Base-by-base conservation (phyloP, 1,140 invertebrate genomes). In the Apis dorsata region DNA sequence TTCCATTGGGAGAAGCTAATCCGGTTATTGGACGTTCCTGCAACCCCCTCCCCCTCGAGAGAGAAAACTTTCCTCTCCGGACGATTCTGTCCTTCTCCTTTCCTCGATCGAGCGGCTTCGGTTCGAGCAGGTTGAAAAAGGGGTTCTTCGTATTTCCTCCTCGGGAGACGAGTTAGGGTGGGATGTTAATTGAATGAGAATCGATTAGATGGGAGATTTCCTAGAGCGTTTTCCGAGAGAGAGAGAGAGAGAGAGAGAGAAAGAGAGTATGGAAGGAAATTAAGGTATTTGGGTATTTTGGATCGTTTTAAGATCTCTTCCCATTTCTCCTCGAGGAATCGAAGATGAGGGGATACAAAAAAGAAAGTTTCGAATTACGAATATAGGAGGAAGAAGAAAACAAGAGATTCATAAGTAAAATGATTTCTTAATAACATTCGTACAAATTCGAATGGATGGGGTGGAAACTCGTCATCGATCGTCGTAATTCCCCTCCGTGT, bases 11-110 rank as follows among this genome's bases (percentile, higher is more conserved):
- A 80, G 63, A 80, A 86, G 70, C 85, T 89, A 89, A 89, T 89
- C 85, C 86, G 80, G 81, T 86, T 89, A 89, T 89, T 89, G 87
- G 59, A 84, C 74, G 55, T 81, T 62, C 66, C 59, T 66, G 78
- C 78, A 85, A 70, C 70, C 77, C 59, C 21, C 44, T 11, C n/a
- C 11, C 78, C 60, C 49, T 65, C n/a, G 34, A 34, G 74, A 49
- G 34, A 24, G 51, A 53, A 59, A 87, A 84, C 63, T 88, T 44
- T 68, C 63, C 63, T 74, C 21, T 24, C n/a, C 60, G 63, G 1
- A 28, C 63, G n/a, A 53, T 9, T 44, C 34, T 7, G 28, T 79
- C 44, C 60, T 49, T 82, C 15, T 15, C 11, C 34, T 55, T 44
- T 44, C 34, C 34, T 44, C 2, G 19, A n/a, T 19, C 7, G 28